Evolutionary conservation across 2,113 vertebrate species (phyloP), one percentile per base, ranked within the genome.

Genomic region (Ageneiosus marmoratus): DNA sequence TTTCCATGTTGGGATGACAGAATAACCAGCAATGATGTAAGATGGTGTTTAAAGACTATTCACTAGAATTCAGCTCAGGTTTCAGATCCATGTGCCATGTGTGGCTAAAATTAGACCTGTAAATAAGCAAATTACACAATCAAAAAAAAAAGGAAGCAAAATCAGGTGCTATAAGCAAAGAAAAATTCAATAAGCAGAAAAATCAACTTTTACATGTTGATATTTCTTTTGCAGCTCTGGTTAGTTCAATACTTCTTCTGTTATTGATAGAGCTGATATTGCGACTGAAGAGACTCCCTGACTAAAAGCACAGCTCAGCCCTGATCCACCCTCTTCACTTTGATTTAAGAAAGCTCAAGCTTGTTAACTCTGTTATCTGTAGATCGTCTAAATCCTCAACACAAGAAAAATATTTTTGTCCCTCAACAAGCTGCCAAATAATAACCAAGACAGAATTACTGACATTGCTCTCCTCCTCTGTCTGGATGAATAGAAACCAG

Each of bases 351-450:
- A 62, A 29, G 58, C 4, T 62, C n/a, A 29, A 29, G 58, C 27
- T 62, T 18, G 62, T 34, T 8, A 65, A 20, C 62, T 65, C 32
- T 65, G 62, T 34, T 65, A 37, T 34, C 29, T 32, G n/a, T n/a
- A n/a, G n/a, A n/a, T n/a, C n/a, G n/a, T n/a, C 32, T 11, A 65
- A 63, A 63, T 63, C 60, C 60, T 32, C 5, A 63, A 63, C 15
- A 4, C 60, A 32, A 4, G n/a, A 63, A 6, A 63, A 41, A 41
- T 10, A 41, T 22, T 72, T 5, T 72, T 67, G 1, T 67, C 22
- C 60, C n/a, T 60, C 34, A 62, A 29, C 51, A 53, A 80, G 63
- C 50, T 56, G 50, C 56, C 79, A 70, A 58, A 58, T 58, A 24
- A 58, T n/a, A 50, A 65, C 32, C 16, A 46, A 46, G 22, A 32